These are phyloP conservation scores for Halocynthia aurantium DNA, from an alignment of 23 tunicate genomes.

Conservation along the genomic window DNA sequence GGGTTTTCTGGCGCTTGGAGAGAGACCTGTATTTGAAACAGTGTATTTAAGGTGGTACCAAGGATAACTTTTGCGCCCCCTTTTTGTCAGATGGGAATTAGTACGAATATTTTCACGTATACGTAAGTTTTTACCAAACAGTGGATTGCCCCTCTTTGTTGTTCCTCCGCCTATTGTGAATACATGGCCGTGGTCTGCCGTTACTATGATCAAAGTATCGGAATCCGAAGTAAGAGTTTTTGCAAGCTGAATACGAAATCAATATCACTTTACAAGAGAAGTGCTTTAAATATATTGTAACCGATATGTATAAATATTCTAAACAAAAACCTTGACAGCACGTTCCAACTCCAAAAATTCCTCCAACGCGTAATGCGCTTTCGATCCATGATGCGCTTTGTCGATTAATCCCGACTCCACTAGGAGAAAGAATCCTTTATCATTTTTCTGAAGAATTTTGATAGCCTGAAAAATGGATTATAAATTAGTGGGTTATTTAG, in stretches of 20 bases:
- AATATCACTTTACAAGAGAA: not conserved
- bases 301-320: not conserved
- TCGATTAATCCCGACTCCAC: conserved; percentile 74
- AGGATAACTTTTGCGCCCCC: too few relatives aligned
- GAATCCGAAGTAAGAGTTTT: conserved; percentile 29
- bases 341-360: conserved; percentile 55
- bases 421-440: conserved; percentile 56
- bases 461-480: conserved; percentile 49
- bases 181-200: conserved; percentile 82
- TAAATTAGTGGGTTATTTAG: not conserved
- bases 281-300: not conserved
- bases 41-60: too few relatives aligned
- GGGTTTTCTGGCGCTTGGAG: conserved; percentile 16
- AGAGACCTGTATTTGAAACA: conserved; percentile 12
- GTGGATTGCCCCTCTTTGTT: conserved; percentile 37
- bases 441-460: conserved; percentile 45
- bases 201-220: conserved; percentile 55
- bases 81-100: too few relatives aligned
- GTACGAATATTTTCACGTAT: not conserved
- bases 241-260: conserved; percentile 13
- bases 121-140: conserved; percentile 33
- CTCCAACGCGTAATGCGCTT: conserved; percentile 46
- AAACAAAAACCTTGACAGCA: conserved; percentile 26
- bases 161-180: conserved; percentile 57
- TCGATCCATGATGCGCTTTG: conserved; percentile 55